These are phyloP conservation scores for Octopus bimaculoides DNA, from an alignment of 1,140 invertebrate genomes.

Conservation along the genomic window DNA sequence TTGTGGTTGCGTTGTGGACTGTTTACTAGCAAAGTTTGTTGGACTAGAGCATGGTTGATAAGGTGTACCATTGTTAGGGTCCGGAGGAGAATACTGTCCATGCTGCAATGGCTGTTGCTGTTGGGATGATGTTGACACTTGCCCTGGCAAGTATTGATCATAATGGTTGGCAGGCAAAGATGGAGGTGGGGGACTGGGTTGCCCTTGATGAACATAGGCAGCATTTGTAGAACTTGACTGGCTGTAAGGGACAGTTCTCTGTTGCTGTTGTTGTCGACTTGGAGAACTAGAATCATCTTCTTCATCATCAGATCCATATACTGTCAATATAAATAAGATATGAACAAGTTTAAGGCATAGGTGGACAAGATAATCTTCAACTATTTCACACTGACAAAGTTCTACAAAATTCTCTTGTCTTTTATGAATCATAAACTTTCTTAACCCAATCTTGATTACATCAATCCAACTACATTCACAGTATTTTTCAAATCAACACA, in stretches of 20 bases:
- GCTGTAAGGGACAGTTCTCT: neutral
- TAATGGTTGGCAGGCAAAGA: neutral
- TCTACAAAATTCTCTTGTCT: too few species aligned
- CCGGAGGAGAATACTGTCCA: conserved; percentile 3
- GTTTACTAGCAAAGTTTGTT: neutral
- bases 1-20: neutral
- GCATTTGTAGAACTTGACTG: neutral
- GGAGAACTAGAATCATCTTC: neutral
- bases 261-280: neutral
- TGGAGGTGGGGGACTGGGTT: neutral
- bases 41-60: conserved; percentile 13
- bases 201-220: neutral
- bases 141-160: neutral
- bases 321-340: neutral
- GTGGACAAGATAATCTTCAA: too few species aligned
- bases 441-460: too few species aligned
- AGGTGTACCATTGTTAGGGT: neutral
- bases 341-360: too few species aligned
- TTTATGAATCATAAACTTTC: too few species aligned
- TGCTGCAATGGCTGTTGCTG: neutral
- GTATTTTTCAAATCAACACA: too few species aligned
- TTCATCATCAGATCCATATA: conserved; percentile 14
- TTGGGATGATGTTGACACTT: neutral
- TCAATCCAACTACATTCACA: too few species aligned
- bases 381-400: too few species aligned